Percentiles rank a stretch among this genome's conserved stretches.
These are phyloP conservation scores for Meteorus cinctellus DNA, from an alignment of 2,888 invertebrate species.

Conservation along the genomic window DNA sequence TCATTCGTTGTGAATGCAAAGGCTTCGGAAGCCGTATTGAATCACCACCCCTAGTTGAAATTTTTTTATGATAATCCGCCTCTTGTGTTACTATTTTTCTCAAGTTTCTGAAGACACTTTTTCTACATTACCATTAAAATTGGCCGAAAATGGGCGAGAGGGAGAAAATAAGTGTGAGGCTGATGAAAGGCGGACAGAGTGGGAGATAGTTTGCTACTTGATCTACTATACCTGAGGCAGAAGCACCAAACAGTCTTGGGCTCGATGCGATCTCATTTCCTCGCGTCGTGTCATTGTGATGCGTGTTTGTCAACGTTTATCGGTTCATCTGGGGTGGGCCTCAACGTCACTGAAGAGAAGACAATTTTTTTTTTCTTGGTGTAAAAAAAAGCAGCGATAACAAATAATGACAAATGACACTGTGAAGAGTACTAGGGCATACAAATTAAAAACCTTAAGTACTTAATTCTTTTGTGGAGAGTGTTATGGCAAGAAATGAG, in stretches of 20 bases:
- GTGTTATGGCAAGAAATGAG: constrained; percentile 29
- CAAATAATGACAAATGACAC: constrained; percentile 35
- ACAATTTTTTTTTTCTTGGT: constrained; percentile 24
- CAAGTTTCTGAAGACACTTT: neutral
- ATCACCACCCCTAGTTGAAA: constrained; percentile 53
- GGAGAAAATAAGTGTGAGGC: neutral
- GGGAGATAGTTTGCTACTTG: constrained; percentile 1
- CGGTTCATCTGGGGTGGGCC: constrained; percentile 30
- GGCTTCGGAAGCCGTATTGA: constrained; percentile 70
- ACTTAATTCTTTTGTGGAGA: constrained; percentile 34
- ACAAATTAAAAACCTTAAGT: constrained; percentile 49
- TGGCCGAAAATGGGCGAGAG: neutral
- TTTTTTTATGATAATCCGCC: constrained; percentile 51
- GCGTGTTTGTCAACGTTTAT: constrained; percentile 40
- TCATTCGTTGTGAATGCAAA: constrained; percentile 46
- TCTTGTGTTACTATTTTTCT: constrained; percentile 8
- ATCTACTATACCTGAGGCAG: constrained; percentile 18
- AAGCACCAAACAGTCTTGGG: constrained; percentile 22
- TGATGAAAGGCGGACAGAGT: constrained; percentile 7
- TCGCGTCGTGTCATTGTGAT: constrained; percentile 32
- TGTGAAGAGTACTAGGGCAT: constrained; percentile 35
- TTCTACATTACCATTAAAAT: neutral
- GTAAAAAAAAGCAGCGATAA: constrained; percentile 16
- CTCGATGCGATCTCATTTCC: constrained; percentile 47
- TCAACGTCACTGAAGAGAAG: constrained; percentile 33